Evolutionary conservation across 2,888 invertebrate species (phyloP).

Genomic region (Stegana nigrithorax): DNA sequence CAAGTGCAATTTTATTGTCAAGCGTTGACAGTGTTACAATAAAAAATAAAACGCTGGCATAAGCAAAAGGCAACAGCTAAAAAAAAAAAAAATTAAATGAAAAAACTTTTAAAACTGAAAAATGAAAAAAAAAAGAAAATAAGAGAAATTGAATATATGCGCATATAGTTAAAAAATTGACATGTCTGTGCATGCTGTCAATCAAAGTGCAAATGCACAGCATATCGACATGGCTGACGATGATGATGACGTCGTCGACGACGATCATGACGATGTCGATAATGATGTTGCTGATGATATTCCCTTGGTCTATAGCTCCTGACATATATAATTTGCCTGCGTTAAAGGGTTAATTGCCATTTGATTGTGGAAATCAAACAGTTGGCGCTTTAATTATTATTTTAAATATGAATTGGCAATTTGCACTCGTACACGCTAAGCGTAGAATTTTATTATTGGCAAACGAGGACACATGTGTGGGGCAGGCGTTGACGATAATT

Average conservation of each 20-base stretch:
- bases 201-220: slow-evolving; percentile 10
- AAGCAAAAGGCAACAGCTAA: too few species aligned
- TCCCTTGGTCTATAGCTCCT: neutral
- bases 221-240: neutral
- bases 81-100: neutral
- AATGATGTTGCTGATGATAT: neutral
- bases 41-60: neutral
- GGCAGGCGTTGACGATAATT: too few species aligned
- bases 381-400: slow-evolving; percentile 37
- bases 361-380: slow-evolving; percentile 43
- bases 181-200: slow-evolving; percentile 10
- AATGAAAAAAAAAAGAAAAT: slow-evolving; percentile 2
- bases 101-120: neutral
- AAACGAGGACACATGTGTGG: too few species aligned
- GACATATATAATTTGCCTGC: slow-evolving; percentile 11
- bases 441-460: too few species aligned
- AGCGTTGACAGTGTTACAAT: neutral
- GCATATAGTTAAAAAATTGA: too few species aligned
- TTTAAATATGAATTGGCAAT: slow-evolving; percentile 22
- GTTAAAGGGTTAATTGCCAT: slow-evolving; percentile 46
- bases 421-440: too few species aligned
- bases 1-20: neutral
- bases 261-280: neutral
- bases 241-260: neutral
- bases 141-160: neutral